Evolutionary conservation across 2,888 invertebrate species (phyloP), one percentile per base, ranked within the genome.

Genomic region (Galerucella calmariensis): DNA sequence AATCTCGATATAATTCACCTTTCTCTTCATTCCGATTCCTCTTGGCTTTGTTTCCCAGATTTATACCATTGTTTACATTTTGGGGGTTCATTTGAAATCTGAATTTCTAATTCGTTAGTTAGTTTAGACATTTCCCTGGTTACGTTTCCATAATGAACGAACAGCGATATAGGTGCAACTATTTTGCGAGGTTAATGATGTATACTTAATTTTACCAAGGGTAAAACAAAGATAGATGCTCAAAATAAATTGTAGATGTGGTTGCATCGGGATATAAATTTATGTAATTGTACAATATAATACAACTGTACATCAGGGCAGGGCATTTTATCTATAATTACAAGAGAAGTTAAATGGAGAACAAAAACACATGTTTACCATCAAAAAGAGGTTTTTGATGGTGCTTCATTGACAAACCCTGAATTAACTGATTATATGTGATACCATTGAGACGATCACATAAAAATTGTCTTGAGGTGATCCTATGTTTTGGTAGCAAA

Each of bases 11-110:
- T 86, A 86, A 85, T 85, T 85, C 85, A 84, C 83, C 83, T 84
- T 82, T 83, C 83, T 83, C 82, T 84, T 83, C 85, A 84, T 85
- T 84, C 67, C 82, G 84, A 84, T 84, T 84, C 83, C 84, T 83
- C 83, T 82, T 82, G 81, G 84, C 85, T 85, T 86, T 86, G 85
- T 86, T 85, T 84, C 82, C 83, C 82, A 85, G 86, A 86, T 86
- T 87, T 86, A 86, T 86, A 85, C 87, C 87, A 87, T 87, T 87
- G 87, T 87, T 87, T 87, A 87, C 87, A 86, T 72, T 65, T 86
- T 85, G 84, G 86, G 84, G 87, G 86, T 87, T 87, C 86, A 87
- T 87, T 87, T 86, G 83, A 85, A 86, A 87, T 87, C 87, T 86
- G 86, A 87, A 87, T 86, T 87, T 84, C 83, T 85, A 83, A 86